Evolutionary conservation across 2,888 invertebrate genomes (phyloP), one percentile per base, ranked within the genome.

Genomic region (Camptogramma bilineatum): DNA sequence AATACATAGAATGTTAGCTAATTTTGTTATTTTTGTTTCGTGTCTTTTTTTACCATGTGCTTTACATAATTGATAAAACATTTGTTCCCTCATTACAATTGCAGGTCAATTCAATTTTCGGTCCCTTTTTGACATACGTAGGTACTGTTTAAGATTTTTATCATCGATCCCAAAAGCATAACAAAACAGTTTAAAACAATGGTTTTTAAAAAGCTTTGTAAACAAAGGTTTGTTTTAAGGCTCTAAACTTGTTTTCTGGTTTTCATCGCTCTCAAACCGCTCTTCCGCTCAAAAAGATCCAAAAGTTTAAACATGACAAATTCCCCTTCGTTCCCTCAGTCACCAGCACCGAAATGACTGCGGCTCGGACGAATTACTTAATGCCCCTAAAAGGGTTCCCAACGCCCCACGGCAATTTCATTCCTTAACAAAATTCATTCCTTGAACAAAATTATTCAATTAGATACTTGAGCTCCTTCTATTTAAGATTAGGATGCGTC

Each of bases 361-460:
- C 58, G 66, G 71, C 67, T 68, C 72, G 72, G 68, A 69, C 71
- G 77, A 81, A 81, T 82, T 79, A 80, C 78, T 80, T 80, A 81
- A 83, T 81, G 77, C 73, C 73, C 73, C 70, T 78, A 80, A 83
- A 83, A 80, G 81, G 80, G 81, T 79, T 79, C 72, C 66, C 73
- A 66, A 66, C 69, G 67, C 73, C 76, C 77, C 76, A 71, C 70
- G 75, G 80, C 80, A 80, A 80, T 83, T 80, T 75, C 76, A 78
- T 82, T 82, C 79, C 80, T 79, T 81, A 84, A 83, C 84, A 77
- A 87, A 64, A 60, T 80, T 76, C 76, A 79, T 82, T 82, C 79
- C 79, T 78, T 79, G 80, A 84, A 83, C 84, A 77, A 88, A 87
- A 87, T 90, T 87, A 88, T 88, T 88, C 86, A 87, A 87, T 89